These are phyloP conservation scores for Rhinella marina DNA, from an alignment of 2,797 vertebrate species.

Conservation along the genomic window DNA sequence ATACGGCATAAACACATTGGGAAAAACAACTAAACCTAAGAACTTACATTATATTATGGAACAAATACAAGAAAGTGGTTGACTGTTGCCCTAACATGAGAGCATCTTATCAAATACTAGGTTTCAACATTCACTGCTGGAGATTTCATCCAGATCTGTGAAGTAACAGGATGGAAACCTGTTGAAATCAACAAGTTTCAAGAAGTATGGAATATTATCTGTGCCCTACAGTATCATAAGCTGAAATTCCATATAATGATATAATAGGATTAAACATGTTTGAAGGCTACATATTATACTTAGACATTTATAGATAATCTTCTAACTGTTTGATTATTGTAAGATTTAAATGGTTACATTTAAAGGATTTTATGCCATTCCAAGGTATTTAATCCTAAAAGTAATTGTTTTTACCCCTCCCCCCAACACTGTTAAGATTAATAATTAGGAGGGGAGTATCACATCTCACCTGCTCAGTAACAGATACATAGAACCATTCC, in stretches of 20 bases:
- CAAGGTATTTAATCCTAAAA: slow-evolving; percentile 7
- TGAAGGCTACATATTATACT: neutral
- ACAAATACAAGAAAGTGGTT: neutral
- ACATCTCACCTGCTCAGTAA: slow-evolving; percentile 50
- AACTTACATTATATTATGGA: neutral
- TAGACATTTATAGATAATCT: neutral
- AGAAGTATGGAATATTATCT: neutral
- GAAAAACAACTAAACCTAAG: neutral
- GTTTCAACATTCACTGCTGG: neutral
- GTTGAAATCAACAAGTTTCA: neutral
- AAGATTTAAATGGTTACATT: neutral
- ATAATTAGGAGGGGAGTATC: neutral
- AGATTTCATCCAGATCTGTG: neutral
- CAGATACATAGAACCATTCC: slow-evolving; percentile 27
- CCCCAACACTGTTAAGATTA: neutral
- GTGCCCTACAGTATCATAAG: neutral
- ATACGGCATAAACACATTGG: neutral
- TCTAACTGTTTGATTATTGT: neutral
- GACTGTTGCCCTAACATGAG: neutral
- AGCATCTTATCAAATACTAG: neutral
- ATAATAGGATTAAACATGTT: neutral
- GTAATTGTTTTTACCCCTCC: neutral
- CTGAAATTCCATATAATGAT: neutral
- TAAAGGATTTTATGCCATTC: neutral
- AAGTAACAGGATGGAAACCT: neutral